Conservation (phyloP, 2,797 vertebrate genomes). For the Liparis tanakae region DNA sequence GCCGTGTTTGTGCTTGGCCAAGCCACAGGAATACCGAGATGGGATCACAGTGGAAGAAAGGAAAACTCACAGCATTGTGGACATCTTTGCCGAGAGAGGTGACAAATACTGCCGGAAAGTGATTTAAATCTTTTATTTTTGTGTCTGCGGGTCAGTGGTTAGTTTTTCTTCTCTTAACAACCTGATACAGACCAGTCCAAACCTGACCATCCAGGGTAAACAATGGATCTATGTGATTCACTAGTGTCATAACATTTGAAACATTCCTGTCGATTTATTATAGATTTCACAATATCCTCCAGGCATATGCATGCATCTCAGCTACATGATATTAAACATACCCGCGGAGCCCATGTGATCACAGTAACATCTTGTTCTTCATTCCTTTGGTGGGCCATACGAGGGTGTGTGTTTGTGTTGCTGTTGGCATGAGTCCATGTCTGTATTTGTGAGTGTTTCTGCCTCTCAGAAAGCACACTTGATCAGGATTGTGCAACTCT, state of each 20-base stretch:
- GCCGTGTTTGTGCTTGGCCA: constrained; percentile 60
- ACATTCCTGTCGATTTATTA: background rate
- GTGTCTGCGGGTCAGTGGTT: no score
- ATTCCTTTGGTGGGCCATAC: constrained; percentile 68
- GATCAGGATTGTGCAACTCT: constrained; percentile 79
- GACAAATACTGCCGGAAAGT: background rate
- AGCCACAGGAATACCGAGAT: constrained; percentile 61
- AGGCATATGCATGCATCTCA: constrained; percentile 21
- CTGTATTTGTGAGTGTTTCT: constrained; percentile 72
- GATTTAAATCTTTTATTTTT: background rate
- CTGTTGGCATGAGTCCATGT: constrained; percentile 60
- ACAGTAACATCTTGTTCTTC: constrained; percentile 69
- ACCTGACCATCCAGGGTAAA: background rate
- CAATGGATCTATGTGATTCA: background rate
- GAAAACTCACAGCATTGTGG: constrained; percentile 43
- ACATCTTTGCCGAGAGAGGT: constrained; percentile 29
- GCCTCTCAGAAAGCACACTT: constrained; percentile 68
- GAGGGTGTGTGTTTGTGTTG: constrained; percentile 71
- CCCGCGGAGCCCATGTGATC: constrained; percentile 54
- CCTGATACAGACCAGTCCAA: background rate
- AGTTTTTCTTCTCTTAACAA: background rate
- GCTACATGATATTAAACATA: constrained; percentile 58
- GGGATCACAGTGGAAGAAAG: constrained; percentile 42
- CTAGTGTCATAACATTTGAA: constrained; percentile 19
- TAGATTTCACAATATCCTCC: constrained; percentile 39